These are phyloP conservation scores for Gymnothorax javanicus DNA, from an alignment of 2,797 vertebrate genomes.

Conservation along the genomic window DNA sequence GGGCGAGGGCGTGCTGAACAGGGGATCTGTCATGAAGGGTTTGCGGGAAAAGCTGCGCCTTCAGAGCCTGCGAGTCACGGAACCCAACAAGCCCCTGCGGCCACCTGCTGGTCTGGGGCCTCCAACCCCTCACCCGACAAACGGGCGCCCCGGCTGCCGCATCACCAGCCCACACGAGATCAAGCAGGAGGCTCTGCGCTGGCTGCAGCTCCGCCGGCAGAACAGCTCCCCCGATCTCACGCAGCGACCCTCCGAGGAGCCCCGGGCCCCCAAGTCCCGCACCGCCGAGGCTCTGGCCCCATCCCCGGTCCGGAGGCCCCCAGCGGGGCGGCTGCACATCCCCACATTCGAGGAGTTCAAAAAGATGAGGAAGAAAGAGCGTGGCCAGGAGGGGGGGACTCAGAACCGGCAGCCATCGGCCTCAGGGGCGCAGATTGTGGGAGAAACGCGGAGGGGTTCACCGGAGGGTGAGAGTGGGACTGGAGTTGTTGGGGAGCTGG, in stretches of 20 bases:
- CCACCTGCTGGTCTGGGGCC: slow-evolving; percentile 64
- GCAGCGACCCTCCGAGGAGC: slow-evolving; percentile 55
- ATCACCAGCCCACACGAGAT: slow-evolving; percentile 80
- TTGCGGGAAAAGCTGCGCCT: slow-evolving; percentile 82
- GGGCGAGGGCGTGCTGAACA: slow-evolving; percentile 67
- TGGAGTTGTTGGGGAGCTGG: background rate
- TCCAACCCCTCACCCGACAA: background rate
- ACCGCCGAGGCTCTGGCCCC: slow-evolving; percentile 69
- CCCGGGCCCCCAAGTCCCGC: slow-evolving; percentile 65
- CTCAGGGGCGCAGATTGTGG: background rate
- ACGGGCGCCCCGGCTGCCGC: slow-evolving; percentile 44
- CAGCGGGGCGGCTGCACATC: slow-evolving; percentile 76
- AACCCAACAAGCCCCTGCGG: slow-evolving; percentile 73
- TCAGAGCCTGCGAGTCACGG: slow-evolving; percentile 75
- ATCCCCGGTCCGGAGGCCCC: slow-evolving; percentile 44
- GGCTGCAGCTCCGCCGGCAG: slow-evolving; percentile 79
- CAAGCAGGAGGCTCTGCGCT: slow-evolving; percentile 80
- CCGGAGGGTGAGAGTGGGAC: background rate
- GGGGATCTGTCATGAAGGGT: slow-evolving; percentile 71
- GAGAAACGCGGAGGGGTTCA: background rate
- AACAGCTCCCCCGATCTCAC: slow-evolving; percentile 81
- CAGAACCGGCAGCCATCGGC: background rate
- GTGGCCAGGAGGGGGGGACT: slow-evolving; percentile 33
- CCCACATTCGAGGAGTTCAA: slow-evolving; percentile 90
- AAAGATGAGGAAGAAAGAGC: slow-evolving; percentile 78